Evolutionary conservation across 92 coral and sea anemone species (phyloP).

Genomic region (Desmophyllum pertusum): DNA sequence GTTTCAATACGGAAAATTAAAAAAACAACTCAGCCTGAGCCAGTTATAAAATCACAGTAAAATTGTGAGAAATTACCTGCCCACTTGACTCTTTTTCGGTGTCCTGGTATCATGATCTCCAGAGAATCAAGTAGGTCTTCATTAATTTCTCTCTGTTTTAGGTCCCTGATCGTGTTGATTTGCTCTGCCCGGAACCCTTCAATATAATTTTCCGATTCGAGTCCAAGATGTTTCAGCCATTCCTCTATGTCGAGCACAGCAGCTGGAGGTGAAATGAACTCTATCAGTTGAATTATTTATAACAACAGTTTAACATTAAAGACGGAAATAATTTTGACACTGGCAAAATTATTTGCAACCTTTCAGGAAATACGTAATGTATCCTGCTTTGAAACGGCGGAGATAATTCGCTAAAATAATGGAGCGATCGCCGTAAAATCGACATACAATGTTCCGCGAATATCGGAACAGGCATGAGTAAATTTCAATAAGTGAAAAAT

Average conservation of each 20-base stretch:
- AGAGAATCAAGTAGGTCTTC: conserved; percentile 65
- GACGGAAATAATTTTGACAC: neutral
- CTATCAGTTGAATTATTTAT: neutral
- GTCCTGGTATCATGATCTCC: conserved; percentile 74
- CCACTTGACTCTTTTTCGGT: conserved; percentile 66
- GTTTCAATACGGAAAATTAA: neutral
- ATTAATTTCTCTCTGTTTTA: conserved; percentile 26
- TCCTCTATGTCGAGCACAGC: conserved; percentile 26
- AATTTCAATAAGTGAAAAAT: neutral
- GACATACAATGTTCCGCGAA: neutral
- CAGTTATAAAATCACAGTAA: too few relatives aligned
- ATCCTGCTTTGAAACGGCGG: neutral
- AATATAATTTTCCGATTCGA: conserved; percentile 28
- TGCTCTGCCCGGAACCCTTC: conserved; percentile 35
- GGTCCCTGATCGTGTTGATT: conserved; percentile 48
- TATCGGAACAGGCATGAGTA: neutral
- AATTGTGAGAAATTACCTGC: conserved; percentile 58
- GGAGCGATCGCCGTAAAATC: neutral
- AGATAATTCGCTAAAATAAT: neutral
- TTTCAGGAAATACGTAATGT: neutral
- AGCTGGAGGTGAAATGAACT: conserved; percentile 19
- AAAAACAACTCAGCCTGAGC: neutral
- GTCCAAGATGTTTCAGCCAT: conserved; percentile 57
- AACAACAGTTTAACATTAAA: neutral
- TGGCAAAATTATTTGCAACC: neutral